A percentile compares a stretch with the other conserved stretches of the same genome.
Conservation (phyloP, 2,888 invertebrate species). For the Phorcus lineatus region DNA sequence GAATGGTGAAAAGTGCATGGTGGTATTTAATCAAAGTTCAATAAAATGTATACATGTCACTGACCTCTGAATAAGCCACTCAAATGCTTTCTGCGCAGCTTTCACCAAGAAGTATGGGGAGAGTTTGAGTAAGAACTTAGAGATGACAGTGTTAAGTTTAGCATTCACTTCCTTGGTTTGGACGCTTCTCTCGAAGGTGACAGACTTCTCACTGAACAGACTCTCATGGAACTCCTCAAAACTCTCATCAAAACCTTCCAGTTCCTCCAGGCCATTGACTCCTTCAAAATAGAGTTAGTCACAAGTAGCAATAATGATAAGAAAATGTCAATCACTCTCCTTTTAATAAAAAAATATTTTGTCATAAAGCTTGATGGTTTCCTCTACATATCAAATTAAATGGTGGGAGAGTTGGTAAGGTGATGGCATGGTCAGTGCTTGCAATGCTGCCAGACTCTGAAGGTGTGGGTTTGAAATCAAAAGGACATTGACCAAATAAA, state of each 20-base stretch:
- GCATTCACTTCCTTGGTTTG: conserved; percentile 85
- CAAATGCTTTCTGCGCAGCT: conserved; percentile 91
- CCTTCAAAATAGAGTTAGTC: conserved; percentile 75
- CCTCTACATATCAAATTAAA: too few relatives aligned
- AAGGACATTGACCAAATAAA: too few relatives aligned
- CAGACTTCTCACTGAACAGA: conserved; percentile 86
- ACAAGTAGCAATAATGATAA: too few relatives aligned
- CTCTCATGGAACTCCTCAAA: conserved; percentile 86
- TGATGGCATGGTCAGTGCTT: too few relatives aligned
- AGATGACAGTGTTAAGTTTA: conserved; percentile 84
- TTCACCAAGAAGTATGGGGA: conserved; percentile 93
- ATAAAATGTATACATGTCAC: background rate
- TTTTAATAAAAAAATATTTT: too few relatives aligned
- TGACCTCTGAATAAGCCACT: conserved; percentile 91
- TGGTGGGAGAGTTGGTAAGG: too few relatives aligned
- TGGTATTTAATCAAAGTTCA: background rate
- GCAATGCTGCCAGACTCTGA: too few relatives aligned
- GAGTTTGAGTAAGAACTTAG: conserved; percentile 85
- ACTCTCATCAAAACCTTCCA: conserved; percentile 83
- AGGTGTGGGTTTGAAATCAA: too few relatives aligned
- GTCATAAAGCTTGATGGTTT: too few relatives aligned
- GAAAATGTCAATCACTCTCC: too few relatives aligned
- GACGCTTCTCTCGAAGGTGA: conserved; percentile 87
- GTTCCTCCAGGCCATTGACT: conserved; percentile 87
- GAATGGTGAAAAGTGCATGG: too few relatives aligned